Percentiles rank a stretch among this genome's conserved stretches.
These are phyloP conservation scores for Dendrocopos noguchii DNA, from an alignment of 2,113 vertebrate genomes.

Conservation along the genomic window DNA sequence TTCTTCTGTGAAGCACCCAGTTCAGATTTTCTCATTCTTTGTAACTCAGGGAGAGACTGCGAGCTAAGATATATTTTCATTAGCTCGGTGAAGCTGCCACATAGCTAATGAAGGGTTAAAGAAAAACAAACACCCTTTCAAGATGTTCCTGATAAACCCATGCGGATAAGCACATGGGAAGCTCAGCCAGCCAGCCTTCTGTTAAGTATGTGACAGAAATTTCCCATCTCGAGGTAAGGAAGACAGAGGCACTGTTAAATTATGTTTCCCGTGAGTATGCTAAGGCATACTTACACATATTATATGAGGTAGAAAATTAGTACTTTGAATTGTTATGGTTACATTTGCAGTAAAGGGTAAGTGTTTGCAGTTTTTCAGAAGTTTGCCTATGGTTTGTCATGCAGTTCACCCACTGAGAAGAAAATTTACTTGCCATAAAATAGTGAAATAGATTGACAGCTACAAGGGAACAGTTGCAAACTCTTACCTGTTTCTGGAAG, in stretches of 20 bases:
- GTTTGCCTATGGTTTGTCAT: constrained; percentile 44
- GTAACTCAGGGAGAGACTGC: neutral
- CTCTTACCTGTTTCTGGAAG: neutral
- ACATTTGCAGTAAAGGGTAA: constrained; percentile 66
- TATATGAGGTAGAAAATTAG: constrained; percentile 72
- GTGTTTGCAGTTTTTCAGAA: constrained; percentile 69
- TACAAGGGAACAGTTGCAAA: neutral
- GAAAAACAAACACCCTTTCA: constrained; percentile 27
- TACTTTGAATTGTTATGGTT: constrained; percentile 67
- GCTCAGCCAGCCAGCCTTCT: constrained; percentile 41
- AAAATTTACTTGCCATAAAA: constrained; percentile 61
- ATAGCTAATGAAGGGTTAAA: constrained; percentile 46
- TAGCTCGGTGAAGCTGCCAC: neutral
- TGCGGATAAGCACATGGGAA: constrained; percentile 62
- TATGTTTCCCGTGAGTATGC: constrained; percentile 68
- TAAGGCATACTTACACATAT: constrained; percentile 63
- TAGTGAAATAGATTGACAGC: neutral
- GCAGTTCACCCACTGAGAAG: constrained; percentile 60
- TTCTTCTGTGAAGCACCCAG: rapidly evolving
- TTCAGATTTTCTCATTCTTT: neutral
- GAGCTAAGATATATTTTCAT: neutral
- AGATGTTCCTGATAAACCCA: constrained; percentile 33
- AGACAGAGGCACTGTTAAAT: constrained; percentile 63
- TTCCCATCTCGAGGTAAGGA: constrained; percentile 62
- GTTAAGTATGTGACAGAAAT: constrained; percentile 67